Conservation (phyloP, 64 coral and sea anemone species). For the Stylophora pistillata region DNA sequence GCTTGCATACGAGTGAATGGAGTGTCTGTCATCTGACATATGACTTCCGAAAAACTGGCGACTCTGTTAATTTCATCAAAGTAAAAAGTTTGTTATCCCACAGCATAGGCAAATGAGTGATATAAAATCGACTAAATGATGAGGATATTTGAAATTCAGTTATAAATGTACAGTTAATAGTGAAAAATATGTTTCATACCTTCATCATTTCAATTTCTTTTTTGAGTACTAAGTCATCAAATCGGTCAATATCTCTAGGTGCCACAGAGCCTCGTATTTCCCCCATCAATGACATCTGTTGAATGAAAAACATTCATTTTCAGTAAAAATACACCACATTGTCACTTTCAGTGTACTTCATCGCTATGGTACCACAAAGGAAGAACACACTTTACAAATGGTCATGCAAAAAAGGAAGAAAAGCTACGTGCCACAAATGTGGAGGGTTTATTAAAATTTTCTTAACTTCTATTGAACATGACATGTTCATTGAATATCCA, state of each 20-base stretch:
- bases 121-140: background rate
- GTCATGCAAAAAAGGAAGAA: too few species aligned
- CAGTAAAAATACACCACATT: too few species aligned
- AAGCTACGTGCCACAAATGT: too few species aligned
- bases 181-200: slow-evolving; percentile 16
- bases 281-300: slow-evolving; percentile 68
- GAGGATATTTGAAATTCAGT: background rate
- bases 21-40: slow-evolving; percentile 57
- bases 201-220: slow-evolving; percentile 85
- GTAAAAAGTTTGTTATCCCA: background rate
- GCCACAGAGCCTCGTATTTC: slow-evolving; percentile 77
- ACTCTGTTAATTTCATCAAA: slow-evolving; percentile 22
- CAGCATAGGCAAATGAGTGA: too few species aligned
- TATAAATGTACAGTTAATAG: background rate
- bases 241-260: slow-evolving; percentile 83
- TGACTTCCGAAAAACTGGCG: slow-evolving; percentile 42
- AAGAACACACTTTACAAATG: too few species aligned
- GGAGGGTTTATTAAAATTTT: too few species aligned
- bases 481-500: too few species aligned
- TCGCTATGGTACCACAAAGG: too few species aligned
- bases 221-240: slow-evolving; percentile 81
- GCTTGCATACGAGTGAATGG: slow-evolving; percentile 77
- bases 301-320: background rate
- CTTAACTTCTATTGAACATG: too few species aligned
- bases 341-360: too few species aligned